Base-by-base conservation (phyloP, 2,113 vertebrate genomes). In the Ophiodon elongatus region DNA sequence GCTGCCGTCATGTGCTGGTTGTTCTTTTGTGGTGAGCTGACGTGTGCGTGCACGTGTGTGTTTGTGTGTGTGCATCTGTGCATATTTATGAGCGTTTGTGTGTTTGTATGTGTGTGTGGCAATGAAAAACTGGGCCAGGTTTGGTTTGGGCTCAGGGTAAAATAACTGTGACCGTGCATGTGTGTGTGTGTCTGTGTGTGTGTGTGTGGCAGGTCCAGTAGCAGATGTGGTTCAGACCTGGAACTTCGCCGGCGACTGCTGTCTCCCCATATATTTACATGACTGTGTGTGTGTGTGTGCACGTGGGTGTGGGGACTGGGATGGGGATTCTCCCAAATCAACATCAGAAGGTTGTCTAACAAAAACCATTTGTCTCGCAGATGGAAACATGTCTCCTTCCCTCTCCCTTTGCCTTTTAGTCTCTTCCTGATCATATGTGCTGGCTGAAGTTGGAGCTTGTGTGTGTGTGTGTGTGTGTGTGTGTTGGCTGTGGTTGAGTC, bases 321-420 rank as follows among this genome's bases (percentile, higher is more conserved):
- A 88, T 83, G 84, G 83, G 93, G 89, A 94, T 94, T 94, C 93
- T 95, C 91, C 92, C 92, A 93, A 95, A 94, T 94, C 91, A 92
- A 94, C 93, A 93, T 95, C 94, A 95, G 90, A 94, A 91, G 85
- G 84, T 72, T 87, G 84, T 87, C 88, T 94, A 95, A 94, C 89
- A 92, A 82, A 93, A 95, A 96, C 82, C 95, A 96, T 95, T 94
- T 94, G 94, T 94, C 90, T 91, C 59, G 25, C 95, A 96, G 93
- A 96, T 95, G 94, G 94, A 94, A 94, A 80, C 90, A 87, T 82
- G 86, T 90, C 92, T 89, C 83, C 70, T 86, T 78, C 82, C 52
- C 60, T 79, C 83, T 82, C 79, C 75, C 80, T 75, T 79, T 77
- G 78, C 73, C 88, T 84, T 79, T 87, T 87, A 19, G 69, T 77